Evolutionary conservation across 2,797 vertebrate species (phyloP), one percentile per base, ranked within the genome.

Genomic region (Syndactyla subalaris): DNA sequence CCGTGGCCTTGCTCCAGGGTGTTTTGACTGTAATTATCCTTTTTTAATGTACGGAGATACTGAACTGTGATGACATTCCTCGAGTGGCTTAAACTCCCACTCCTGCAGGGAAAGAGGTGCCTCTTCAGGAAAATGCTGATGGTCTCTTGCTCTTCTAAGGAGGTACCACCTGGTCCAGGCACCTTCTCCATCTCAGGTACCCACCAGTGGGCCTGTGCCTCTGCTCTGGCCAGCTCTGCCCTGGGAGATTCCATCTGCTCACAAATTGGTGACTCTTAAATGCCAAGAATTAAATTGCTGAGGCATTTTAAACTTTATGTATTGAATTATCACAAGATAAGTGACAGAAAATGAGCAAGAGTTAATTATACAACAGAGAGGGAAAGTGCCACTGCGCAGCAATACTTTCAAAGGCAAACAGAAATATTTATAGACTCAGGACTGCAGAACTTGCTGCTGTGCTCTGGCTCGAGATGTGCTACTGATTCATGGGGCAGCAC

Each of bases 261-360:
- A n/a, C 21, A 46, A 52, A 63, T 0, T 19, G 27, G 49, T 8
- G 29, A 39, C 13, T 39, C 38, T 55, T 24, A 27, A 38, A 55
- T 67, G 51, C n/a, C 39, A 30, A 46, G 32, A 73, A 84, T 41
- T 20, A 65, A 72, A 73, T 10, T 27, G 46, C 13, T 38, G 46
- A 62, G 66, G 58, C 9, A 29, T 81, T 92, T 83, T 45, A 73
- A 77, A 84, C 23, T 36, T 78, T 4, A 27, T 1, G 3, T 71
- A 57, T 85, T 51, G 76, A 88, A 66, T 92, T 90, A 81, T 66
- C 3, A 11, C 62, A 41, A 59, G 94, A 34, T 52, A 55, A 89
- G 62, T 66, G 79, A 92, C 63, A 86, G 89, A 85, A 92, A 85
- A 84, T 7, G 87, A 91, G 72, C 74, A 79, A 48, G 82, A 95